Conservation (phyloP, 2,797 vertebrate genomes). For the Melanotaenia nigrans region DNA sequence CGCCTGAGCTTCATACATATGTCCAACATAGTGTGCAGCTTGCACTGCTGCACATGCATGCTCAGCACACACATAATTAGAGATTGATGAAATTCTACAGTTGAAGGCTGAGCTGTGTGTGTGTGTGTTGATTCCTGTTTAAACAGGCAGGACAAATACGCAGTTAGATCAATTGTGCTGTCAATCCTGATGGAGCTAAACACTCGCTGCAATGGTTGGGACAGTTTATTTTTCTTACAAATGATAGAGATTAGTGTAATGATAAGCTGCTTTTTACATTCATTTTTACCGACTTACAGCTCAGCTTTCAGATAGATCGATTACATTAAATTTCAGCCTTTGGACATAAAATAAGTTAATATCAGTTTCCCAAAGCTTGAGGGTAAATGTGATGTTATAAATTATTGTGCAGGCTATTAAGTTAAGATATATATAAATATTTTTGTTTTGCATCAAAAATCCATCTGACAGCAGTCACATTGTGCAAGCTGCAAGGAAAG, state of each 20-base stretch:
- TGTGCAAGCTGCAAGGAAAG: neutral
- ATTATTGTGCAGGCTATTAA: neutral
- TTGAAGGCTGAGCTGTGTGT: slow-evolving; percentile 22
- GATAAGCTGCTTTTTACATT: slow-evolving; percentile 17
- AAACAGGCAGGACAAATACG: neutral
- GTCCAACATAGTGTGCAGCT: slow-evolving; percentile 5
- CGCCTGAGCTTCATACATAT: slow-evolving; percentile 32
- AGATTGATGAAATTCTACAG: slow-evolving; percentile 65
- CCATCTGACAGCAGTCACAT: neutral
- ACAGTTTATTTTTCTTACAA: slow-evolving; percentile 16
- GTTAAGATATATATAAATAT: neutral
- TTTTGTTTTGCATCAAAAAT: neutral
- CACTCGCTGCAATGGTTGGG: slow-evolving; percentile 12
- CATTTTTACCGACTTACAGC: slow-evolving; percentile 6
- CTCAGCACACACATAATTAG: slow-evolving; percentile 55
- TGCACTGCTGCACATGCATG: neutral
- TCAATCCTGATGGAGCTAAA: slow-evolving; percentile 36
- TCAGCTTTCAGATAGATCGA: neutral
- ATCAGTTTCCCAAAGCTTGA: neutral
- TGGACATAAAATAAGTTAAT: neutral
- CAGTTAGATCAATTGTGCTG: slow-evolving; percentile 34
- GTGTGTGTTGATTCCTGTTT: slow-evolving; percentile 1
- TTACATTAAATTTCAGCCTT: neutral
- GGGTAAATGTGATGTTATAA: neutral
- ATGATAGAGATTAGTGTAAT: slow-evolving; percentile 25